Percentiles rank a stretch among this genome's conserved stretches.
phyloP scores from a whole-genome alignment of 2,888 invertebrate species.

The Drosophila barbarae region DNA sequence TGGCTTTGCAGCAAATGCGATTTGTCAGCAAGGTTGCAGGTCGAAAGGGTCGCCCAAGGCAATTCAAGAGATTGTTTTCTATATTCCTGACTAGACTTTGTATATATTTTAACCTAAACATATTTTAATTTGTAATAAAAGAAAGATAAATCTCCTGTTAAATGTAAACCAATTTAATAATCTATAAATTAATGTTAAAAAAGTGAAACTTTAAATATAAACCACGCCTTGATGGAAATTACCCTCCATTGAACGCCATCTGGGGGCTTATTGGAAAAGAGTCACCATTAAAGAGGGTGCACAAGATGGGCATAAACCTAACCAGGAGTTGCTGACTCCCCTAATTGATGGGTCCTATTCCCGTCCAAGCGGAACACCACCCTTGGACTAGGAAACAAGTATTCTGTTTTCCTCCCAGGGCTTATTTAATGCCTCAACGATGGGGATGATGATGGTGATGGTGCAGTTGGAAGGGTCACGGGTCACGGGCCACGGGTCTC shows the following conservation, averaged over 20 bases:
- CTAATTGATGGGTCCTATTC: slow-evolving; percentile 26
- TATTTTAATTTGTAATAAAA: no score
- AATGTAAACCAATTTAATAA: not conserved
- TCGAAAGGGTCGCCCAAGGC: not conserved
- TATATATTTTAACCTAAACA: no score
- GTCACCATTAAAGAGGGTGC: slow-evolving; percentile 1
- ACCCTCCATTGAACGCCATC: slow-evolving; percentile 23
- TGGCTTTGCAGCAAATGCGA: not conserved
- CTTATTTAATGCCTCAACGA: slow-evolving; percentile 64
- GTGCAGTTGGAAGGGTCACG: slow-evolving; percentile 32
- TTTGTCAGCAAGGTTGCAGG: not conserved
- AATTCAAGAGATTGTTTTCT: not conserved
- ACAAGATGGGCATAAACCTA: not conserved
- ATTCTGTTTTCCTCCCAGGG: slow-evolving; percentile 8
- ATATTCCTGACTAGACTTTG: no score
- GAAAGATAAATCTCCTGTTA: not conserved
- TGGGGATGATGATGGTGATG: slow-evolving; percentile 25
- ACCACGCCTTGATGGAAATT: slow-evolving; percentile 2
- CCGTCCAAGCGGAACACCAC: slow-evolving; percentile 17
- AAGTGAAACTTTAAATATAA: not conserved
- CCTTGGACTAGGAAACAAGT: slow-evolving; percentile 8
- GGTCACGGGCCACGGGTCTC: slow-evolving; percentile 24
- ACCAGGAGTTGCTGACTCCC: not conserved
- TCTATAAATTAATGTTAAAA: not conserved
- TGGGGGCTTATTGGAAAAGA: not conserved